These are phyloP conservation scores for Trachymyrmex septentrionalis DNA, from an alignment of 1,140 invertebrate genomes.

Conservation along the genomic window DNA sequence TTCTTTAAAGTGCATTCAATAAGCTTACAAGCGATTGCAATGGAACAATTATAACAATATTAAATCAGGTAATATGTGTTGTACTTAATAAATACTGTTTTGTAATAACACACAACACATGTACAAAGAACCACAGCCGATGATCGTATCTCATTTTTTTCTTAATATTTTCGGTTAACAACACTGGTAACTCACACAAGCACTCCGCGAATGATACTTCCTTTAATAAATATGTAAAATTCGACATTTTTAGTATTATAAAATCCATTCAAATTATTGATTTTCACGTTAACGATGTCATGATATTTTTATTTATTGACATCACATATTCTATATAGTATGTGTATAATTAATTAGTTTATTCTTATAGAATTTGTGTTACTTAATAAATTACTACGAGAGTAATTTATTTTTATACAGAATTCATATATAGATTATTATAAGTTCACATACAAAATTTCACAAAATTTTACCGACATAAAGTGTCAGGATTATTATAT, in stretches of 20 bases:
- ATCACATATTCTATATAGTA: not conserved
- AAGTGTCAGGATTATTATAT: constrained; percentile 20
- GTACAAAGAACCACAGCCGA: constrained; percentile 69
- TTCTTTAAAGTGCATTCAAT: constrained; percentile 15
- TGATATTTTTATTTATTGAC: constrained; percentile 7
- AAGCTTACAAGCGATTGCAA: constrained; percentile 34
- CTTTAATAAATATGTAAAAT: constrained; percentile 44
- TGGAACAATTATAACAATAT: constrained; percentile 44
- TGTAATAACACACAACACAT: constrained; percentile 26
- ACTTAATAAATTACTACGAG: constrained; percentile 9
- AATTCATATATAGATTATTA: not conserved
- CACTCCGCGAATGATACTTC: not conserved
- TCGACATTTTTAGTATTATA: constrained; percentile 21
- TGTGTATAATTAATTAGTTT: not conserved
- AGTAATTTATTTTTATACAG: not conserved
- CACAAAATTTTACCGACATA: constrained; percentile 40
- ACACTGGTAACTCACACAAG: constrained; percentile 36
- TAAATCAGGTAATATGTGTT: constrained; percentile 58
- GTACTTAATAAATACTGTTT: constrained; percentile 68
- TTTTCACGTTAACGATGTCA: constrained; percentile 26
- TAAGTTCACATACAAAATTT: not conserved
- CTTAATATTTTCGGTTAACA: constrained; percentile 35
- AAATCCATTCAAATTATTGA: constrained; percentile 38
- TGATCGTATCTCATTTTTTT: constrained; percentile 42
- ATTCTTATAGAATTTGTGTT: constrained; percentile 1